A percentile compares a stretch with the other conserved stretches of the same genome.
phyloP scores from a whole-genome alignment of 2,113 vertebrate genomes.

The Pavo muticus region DNA sequence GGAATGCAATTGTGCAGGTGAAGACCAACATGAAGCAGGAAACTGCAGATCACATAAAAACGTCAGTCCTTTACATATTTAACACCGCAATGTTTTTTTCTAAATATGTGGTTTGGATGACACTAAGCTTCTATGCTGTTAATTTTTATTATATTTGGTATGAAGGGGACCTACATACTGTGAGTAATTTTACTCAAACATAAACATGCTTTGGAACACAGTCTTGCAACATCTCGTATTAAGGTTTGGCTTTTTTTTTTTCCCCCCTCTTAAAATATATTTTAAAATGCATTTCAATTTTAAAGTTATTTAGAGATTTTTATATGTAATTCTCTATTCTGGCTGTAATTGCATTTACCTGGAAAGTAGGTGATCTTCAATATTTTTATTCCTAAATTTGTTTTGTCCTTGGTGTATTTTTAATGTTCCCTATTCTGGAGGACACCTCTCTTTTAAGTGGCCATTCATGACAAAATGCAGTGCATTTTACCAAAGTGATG shows the following conservation, averaged over 20 bases:
- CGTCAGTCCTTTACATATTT: not conserved
- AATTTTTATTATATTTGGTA: not conserved
- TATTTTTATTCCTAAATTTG: not conserved
- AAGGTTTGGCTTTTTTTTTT: not conserved
- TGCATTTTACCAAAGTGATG: not conserved
- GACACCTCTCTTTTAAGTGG: not conserved
- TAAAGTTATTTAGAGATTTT: not conserved
- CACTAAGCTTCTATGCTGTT: not conserved
- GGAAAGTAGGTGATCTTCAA: not conserved
- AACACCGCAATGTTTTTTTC: not conserved
- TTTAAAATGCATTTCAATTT: not conserved
- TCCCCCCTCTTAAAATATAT: not conserved
- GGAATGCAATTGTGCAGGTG: not conserved
- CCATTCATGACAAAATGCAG: not conserved
- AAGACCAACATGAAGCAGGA: not conserved
- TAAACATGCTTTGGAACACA: not conserved
- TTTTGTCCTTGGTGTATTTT: not conserved
- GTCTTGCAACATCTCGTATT: not conserved
- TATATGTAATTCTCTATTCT: not conserved
- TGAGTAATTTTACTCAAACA: not conserved
- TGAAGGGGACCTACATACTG: not conserved
- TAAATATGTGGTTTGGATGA: not conserved
- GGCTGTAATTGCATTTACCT: not conserved
- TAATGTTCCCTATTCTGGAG: accelerated
- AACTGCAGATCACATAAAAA: not conserved